Evolutionary conservation across 1,140 invertebrate species (phyloP), one percentile per base, ranked within the genome.

Genomic region (Pollicipes pollicipes): DNA sequence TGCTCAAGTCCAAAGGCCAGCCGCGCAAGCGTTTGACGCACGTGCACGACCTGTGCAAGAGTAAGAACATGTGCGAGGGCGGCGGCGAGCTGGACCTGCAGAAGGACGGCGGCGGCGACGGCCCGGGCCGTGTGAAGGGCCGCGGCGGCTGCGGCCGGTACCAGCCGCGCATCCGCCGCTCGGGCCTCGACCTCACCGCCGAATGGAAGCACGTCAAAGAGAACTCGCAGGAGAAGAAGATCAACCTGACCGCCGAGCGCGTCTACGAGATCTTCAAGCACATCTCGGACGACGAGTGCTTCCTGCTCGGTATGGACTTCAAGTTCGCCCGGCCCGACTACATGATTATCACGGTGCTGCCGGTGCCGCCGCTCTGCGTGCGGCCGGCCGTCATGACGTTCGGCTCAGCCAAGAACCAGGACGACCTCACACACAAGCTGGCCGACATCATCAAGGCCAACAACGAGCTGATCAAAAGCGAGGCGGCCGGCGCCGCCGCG

Each of bases 151-250:
- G 97, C 83, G 97, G 97, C 77, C 85, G 96, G 70, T 98, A 95
- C 77, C 97, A 99, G 77, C 97, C 97, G 8, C 92, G 88, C 70
- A 90, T 98, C 32, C 84, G 90, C 68, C 82, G 95, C 71, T 84
- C 85, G 27, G 97, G 95, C 0, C 80, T 99, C 16, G 96, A 99
- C 74, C 82, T 99, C 21, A 88, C 88, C 4, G 95, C 93, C 0
- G 95, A 98, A 81, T 98, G 95, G 95, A 99, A 99, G 80, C 88
- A 98, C 77, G 86, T 94, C 0, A 98, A 98, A 81, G 97, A 99
- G 83, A 95, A 99, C 77, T 90, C 92, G 6, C 95, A 98, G 81
- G 95, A 98, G 77, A 92, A 92, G 76, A 97, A 97, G 81, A 95
- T 97, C 13, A 80, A 83, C 2, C 83, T 99, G 0, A 91, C 91